A percentile compares a stretch with the other conserved stretches of the same genome.
phyloP scores from a whole-genome alignment of 2,888 invertebrate species.

The Drosophila percnosoma region DNA sequence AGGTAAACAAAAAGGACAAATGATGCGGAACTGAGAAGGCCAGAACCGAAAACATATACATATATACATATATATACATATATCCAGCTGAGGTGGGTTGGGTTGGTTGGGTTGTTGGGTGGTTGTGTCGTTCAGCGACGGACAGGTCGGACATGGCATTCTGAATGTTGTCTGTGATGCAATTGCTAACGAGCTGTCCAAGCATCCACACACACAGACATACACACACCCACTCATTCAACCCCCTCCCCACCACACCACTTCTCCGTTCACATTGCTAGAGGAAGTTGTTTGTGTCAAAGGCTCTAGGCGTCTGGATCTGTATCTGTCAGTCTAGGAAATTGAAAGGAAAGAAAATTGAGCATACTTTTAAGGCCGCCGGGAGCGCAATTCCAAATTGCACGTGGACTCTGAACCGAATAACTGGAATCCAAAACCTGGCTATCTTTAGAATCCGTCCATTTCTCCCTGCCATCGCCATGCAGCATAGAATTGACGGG shows the following conservation, averaged over 20 bases:
- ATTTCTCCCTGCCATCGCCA: neutral
- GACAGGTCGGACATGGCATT: slow-evolving; percentile 4
- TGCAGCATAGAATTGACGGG: neutral
- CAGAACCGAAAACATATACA: slow-evolving; percentile 2
- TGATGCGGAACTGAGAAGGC: slow-evolving; percentile 40
- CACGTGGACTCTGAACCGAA: slow-evolving; percentile 33
- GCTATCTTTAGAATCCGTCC: neutral
- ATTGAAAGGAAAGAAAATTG: slow-evolving; percentile 65
- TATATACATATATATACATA: neutral
- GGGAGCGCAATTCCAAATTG: slow-evolving; percentile 30
- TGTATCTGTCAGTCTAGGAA: slow-evolving; percentile 60
- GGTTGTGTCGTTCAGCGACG: neutral
- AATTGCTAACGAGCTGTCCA: slow-evolving; percentile 62
- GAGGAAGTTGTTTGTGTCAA: slow-evolving; percentile 67
- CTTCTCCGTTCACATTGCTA: slow-evolving; percentile 3
- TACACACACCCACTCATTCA: neutral
- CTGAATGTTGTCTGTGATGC: slow-evolving; percentile 49
- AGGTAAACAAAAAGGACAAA: slow-evolving; percentile 52
- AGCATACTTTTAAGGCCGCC: slow-evolving; percentile 59
- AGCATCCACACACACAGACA: slow-evolving; percentile 5
- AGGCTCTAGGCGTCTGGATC: slow-evolving; percentile 36
- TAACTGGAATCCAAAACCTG: neutral
- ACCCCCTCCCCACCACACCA: neutral
- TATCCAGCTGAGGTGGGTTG: neutral
- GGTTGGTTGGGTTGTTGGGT: neutral